Conservation (phyloP, 1,140 invertebrate species). For the Platyscapa corneri region DNA sequence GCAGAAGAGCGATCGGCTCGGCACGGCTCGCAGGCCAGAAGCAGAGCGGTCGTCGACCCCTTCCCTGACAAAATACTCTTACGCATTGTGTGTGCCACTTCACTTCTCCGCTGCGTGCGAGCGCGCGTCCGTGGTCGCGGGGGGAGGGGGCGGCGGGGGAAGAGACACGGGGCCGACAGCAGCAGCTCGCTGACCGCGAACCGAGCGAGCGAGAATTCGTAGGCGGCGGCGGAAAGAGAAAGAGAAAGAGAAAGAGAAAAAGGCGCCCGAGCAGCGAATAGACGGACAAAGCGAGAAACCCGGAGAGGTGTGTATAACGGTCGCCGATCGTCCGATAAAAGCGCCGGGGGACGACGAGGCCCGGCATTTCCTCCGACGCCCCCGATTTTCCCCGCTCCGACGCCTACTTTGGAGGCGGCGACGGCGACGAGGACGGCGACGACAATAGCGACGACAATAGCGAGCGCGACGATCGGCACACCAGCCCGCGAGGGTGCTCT, state of each 20-base stretch:
- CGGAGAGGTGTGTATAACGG: slow-evolving; percentile 31
- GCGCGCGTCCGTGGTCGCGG: neutral
- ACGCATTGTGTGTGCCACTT: slow-evolving; percentile 69
- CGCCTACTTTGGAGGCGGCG: neutral
- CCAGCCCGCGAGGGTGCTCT: neutral
- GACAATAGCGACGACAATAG: too few relatives aligned
- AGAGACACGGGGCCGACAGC: neutral
- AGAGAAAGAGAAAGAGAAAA: slow-evolving; percentile 44
- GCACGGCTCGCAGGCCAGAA: slow-evolving; percentile 58
- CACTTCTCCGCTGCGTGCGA: slow-evolving; percentile 15
- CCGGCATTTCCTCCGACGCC: neutral
- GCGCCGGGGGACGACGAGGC: neutral
- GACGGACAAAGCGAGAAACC: slow-evolving; percentile 35
- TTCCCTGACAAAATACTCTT: slow-evolving; percentile 58
- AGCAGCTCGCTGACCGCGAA: neutral
- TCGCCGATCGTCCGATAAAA: slow-evolving; percentile 29
- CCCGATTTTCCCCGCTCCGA: neutral
- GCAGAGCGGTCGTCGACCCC: slow-evolving; percentile 69
- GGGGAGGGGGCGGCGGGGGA: neutral
- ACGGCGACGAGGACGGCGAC: too few relatives aligned
- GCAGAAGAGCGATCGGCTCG: slow-evolving; percentile 40
- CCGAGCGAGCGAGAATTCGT: slow-evolving; percentile 30
- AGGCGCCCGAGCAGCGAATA: slow-evolving; percentile 30
- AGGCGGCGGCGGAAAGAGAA: slow-evolving; percentile 36
- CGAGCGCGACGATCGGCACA: too few relatives aligned